A percentile compares a stretch with the other conserved stretches of the same genome.
phyloP scores from a whole-genome alignment of 2,888 invertebrate genomes.

The Cephus rjabovi region DNA sequence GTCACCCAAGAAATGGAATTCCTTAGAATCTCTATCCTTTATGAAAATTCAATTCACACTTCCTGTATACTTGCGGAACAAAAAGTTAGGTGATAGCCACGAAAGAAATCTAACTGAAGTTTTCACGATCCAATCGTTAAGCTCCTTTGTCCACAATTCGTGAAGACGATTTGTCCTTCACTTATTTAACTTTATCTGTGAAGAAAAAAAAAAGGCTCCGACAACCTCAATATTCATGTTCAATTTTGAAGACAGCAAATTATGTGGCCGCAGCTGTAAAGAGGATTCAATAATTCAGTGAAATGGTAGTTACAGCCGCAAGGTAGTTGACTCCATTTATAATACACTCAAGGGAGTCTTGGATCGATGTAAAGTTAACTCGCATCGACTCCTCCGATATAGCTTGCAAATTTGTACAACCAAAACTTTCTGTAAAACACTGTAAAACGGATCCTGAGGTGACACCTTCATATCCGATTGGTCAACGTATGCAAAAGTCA shows the following conservation, averaged over 20 bases:
- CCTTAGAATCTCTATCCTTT: background rate
- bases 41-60: background rate
- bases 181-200: background rate
- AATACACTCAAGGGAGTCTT: background rate
- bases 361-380: slow-evolving; percentile 10
- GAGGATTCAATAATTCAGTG: slow-evolving; percentile 5
- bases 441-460: background rate
- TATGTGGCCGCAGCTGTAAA: background rate
- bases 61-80: no score
- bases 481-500: background rate
- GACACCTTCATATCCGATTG: background rate
- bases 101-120: background rate
- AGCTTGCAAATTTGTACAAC: background rate
- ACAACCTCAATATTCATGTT: background rate
- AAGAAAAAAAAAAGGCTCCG: background rate
- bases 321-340: slow-evolving; percentile 9
- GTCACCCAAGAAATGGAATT: background rate
- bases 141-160: background rate
- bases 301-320: slow-evolving; percentile 2
- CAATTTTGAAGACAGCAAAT: background rate
- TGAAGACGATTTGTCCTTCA: background rate
- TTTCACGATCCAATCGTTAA: background rate
- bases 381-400: background rate
- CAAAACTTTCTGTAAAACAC: background rate
- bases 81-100: background rate